A percentile compares a stretch with the other conserved stretches of the same genome.
phyloP scores from a whole-genome alignment of 2,888 invertebrate genomes.

The Aphodius sticticus region DNA sequence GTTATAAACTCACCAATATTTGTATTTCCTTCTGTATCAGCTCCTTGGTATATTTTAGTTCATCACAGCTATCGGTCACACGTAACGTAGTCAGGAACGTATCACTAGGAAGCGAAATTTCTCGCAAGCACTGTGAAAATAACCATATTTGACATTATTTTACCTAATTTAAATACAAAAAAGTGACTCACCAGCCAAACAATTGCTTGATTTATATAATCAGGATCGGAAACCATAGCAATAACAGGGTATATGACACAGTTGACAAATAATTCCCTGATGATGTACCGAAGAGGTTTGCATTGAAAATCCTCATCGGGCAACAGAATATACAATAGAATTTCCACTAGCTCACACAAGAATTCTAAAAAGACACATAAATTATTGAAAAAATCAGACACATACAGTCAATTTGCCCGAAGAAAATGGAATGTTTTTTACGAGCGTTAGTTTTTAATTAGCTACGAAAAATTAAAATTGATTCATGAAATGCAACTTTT shows the following conservation, averaged over 20 bases:
- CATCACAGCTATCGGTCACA: constrained; percentile 80
- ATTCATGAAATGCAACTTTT: too few relatives aligned
- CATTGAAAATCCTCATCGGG: constrained; percentile 88
- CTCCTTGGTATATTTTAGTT: constrained; percentile 82
- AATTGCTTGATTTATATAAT: constrained; percentile 89
- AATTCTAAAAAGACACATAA: constrained; percentile 67
- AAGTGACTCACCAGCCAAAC: constrained; percentile 75
- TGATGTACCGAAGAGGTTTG: constrained; percentile 78
- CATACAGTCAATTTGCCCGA: background rate
- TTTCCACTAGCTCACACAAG: constrained; percentile 82
- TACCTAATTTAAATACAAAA: background rate
- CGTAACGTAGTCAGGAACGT: constrained; percentile 85
- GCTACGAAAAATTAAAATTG: too few relatives aligned
- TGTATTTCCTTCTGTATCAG: constrained; percentile 84
- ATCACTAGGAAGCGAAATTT: constrained; percentile 79
- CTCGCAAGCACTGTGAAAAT: constrained; percentile 76
- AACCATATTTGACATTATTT: constrained; percentile 12
- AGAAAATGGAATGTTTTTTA: background rate
- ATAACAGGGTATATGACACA: constrained; percentile 65
- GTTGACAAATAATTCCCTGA: constrained; percentile 67
- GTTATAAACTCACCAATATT: constrained; percentile 64
- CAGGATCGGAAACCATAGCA: constrained; percentile 84
- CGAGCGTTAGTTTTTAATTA: background rate
- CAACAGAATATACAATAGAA: constrained; percentile 81
- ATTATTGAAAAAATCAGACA: background rate